A percentile compares a stretch with the other conserved stretches of the same genome.
phyloP scores from a whole-genome alignment of 2,888 invertebrate genomes.

The Rhamphomyia laevipes region DNA sequence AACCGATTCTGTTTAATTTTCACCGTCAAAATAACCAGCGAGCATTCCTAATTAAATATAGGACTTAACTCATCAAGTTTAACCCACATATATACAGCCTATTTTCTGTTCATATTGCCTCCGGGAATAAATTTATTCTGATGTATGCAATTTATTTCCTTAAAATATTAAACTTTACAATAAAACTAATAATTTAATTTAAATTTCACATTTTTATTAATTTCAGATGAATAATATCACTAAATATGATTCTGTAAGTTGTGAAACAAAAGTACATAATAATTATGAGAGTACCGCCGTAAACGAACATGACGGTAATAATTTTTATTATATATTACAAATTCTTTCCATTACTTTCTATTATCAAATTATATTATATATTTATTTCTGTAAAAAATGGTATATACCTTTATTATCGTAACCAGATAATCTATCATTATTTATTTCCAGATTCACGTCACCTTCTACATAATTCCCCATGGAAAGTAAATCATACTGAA shows the following conservation, averaged over 20 bases:
- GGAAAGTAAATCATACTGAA: slow-evolving; percentile 26
- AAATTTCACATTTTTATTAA: no score
- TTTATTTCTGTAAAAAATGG: not conserved
- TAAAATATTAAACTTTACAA: not conserved
- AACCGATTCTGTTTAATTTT: no score
- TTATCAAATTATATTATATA: not conserved
- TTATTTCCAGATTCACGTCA: slow-evolving; percentile 32
- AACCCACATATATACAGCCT: no score
- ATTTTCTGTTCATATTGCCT: no score
- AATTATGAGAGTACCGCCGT: slow-evolving; percentile 27
- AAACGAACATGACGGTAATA: slow-evolving; percentile 27
- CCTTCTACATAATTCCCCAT: slow-evolving; percentile 30
- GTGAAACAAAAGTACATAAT: slow-evolving; percentile 28
- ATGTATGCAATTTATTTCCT: no score
- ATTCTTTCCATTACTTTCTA: not conserved
- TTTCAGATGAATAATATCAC: slow-evolving; percentile 20
- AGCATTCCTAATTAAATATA: no score
- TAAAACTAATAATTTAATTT: not conserved
- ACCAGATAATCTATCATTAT: no score
- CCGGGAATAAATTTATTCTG: no score
- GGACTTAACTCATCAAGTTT: no score
- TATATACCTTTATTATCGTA: not conserved
- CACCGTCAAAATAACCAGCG: no score
- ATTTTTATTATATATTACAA: not conserved
- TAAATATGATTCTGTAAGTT: slow-evolving; percentile 33